Evolutionary conservation across 2,888 invertebrate genomes (phyloP).

Genomic region (Acronicta alni): DNA sequence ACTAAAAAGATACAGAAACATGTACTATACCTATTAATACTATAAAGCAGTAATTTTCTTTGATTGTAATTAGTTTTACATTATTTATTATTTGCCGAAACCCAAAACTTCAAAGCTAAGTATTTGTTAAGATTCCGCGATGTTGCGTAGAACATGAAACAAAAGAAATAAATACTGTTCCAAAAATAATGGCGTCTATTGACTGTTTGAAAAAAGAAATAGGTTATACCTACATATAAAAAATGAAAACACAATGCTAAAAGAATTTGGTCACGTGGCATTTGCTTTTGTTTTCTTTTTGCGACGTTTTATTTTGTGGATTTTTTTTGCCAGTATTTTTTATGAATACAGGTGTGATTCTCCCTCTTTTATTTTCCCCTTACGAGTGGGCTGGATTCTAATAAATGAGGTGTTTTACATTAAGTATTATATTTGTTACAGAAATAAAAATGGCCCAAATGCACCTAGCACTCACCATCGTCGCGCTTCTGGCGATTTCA

Average conservation of each 20-base stretch:
- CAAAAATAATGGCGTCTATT: conserved; percentile 8
- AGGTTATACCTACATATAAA: not conserved
- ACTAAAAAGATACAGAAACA: conserved; percentile 12
- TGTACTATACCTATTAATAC: not conserved
- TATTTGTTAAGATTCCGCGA: conserved; percentile 46
- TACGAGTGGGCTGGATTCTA: no score
- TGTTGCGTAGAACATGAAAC: conserved; percentile 35
- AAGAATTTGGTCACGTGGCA: not conserved
- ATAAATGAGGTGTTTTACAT: no score
- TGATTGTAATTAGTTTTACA: conserved; percentile 32
- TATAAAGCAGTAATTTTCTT: conserved; percentile 31
- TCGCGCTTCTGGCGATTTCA: conserved; percentile 74
- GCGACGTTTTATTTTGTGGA: not conserved
- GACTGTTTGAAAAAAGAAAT: conserved; percentile 9
- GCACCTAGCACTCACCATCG: conserved; percentile 69
- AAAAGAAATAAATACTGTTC: conserved; percentile 23
- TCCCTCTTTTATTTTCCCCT: no score
- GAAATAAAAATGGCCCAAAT: conserved; percentile 75
- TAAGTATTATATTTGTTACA: conserved; percentile 53
- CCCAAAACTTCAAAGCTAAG: conserved; percentile 56
- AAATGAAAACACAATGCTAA: not conserved
- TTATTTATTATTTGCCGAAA: conserved; percentile 48
- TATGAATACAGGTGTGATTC: no score
- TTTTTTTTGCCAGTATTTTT: no score
- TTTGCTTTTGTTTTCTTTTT: not conserved